phyloP scores from a whole-genome alignment of 2,888 invertebrate species.

The Deladenus siricidicola region DNA sequence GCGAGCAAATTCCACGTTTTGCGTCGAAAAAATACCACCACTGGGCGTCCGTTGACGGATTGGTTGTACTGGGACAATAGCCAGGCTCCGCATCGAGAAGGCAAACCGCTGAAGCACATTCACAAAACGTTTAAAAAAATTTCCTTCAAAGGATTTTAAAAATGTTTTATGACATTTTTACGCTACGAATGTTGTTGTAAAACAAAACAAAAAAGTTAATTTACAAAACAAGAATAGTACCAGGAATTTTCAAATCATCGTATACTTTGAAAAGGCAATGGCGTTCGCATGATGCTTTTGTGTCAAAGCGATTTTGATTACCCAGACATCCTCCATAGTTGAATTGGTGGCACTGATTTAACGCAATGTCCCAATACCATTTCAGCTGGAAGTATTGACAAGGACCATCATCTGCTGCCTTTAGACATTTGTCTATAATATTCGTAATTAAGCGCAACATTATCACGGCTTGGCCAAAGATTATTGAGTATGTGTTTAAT shows the following conservation, averaged over 20 bases:
- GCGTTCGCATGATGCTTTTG: constrained; percentile 43
- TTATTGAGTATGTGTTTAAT: too few species aligned
- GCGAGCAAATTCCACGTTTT: constrained; percentile 36
- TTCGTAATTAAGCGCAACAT: too few species aligned
- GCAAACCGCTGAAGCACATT: constrained; percentile 32
- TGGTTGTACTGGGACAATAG: constrained; percentile 26
- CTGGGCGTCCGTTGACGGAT: constrained; percentile 7
- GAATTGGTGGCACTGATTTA: constrained; percentile 42
- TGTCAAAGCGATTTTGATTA: constrained; percentile 40
- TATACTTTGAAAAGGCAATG: constrained; percentile 45
- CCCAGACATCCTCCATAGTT: constrained; percentile 50
- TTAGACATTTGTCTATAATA: too few species aligned
- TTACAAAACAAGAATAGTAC: too few species aligned
- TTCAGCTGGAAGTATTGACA: constrained; percentile 41
- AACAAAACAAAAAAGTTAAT: too few species aligned
- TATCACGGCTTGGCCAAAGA: too few species aligned
- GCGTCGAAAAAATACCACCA: constrained; percentile 43
- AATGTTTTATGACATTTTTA: not conserved
- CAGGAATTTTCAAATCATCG: constrained; percentile 43
- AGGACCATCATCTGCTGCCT: constrained; percentile 36
- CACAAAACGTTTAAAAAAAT: not conserved
- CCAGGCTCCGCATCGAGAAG: constrained; percentile 45
- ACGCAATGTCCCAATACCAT: constrained; percentile 45
- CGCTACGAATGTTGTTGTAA: not conserved
- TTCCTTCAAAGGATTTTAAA: not conserved